Evolutionary conservation across 2,888 invertebrate genomes (phyloP).

Genomic region (Caprella mutica): DNA sequence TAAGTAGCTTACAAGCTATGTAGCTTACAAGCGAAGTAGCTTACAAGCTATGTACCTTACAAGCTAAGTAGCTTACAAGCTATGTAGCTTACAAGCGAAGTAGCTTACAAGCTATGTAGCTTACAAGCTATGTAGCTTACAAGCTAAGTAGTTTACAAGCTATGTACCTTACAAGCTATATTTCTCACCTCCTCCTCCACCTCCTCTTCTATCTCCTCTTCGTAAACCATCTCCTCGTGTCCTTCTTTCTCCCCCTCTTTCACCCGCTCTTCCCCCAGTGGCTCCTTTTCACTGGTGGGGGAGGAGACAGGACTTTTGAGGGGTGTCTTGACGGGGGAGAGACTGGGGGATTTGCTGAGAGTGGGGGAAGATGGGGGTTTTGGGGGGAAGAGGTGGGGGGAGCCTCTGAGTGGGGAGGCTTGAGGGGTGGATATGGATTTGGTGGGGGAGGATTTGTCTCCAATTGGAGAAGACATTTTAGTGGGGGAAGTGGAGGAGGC

Average conservation of each 20-base stretch:
- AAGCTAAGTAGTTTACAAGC: too few species aligned
- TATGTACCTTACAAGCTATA: not conserved
- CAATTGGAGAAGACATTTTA: constrained; percentile 1
- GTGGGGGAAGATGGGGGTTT: not conserved
- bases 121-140: too few species aligned
- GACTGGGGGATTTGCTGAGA: not conserved
- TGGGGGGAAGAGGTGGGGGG: constrained; percentile 14
- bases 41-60: too few species aligned
- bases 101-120: too few species aligned
- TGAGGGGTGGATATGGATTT: constrained; percentile 10
- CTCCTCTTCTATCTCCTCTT: constrained; percentile 13
- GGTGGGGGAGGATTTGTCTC: constrained; percentile 1
- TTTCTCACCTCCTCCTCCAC: constrained; percentile 16
- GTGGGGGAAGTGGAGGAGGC: not conserved
- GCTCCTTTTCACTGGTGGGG: constrained; percentile 11
- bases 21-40: too few species aligned
- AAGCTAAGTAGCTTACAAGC: too few species aligned
- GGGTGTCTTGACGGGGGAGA: constrained; percentile 1
- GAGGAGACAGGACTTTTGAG: not conserved
- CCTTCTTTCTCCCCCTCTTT: constrained; percentile 12
- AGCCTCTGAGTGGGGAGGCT: not conserved
- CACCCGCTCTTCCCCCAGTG: constrained; percentile 11
- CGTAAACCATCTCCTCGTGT: constrained; percentile 18
- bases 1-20: too few species aligned
- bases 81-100: too few species aligned